phyloP scores from a whole-genome alignment of 2,113 vertebrate genomes.

The Eubucco bourcierii region DNA sequence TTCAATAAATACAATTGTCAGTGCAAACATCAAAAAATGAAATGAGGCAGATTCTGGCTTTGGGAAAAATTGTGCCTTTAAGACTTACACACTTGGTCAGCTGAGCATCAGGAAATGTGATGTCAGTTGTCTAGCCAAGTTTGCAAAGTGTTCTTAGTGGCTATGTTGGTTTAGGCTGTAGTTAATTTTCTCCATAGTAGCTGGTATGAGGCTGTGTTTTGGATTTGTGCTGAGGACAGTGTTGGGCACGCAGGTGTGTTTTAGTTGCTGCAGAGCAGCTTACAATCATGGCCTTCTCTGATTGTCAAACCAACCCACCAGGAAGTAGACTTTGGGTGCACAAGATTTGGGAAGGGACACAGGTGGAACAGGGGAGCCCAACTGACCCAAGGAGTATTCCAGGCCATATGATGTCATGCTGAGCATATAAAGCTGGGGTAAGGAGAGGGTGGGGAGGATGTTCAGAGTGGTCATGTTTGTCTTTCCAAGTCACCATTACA shows the following conservation, averaged over 20 bases:
- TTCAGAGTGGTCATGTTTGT: background rate
- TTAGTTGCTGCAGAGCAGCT: background rate
- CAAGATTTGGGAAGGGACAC: background rate
- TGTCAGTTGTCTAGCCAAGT: background rate
- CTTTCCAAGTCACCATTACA: background rate
- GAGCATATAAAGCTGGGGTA: background rate
- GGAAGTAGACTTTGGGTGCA: background rate
- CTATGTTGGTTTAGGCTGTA: background rate
- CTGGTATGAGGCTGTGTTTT: background rate
- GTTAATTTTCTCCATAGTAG: background rate
- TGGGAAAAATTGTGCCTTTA: background rate
- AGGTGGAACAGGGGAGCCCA: background rate
- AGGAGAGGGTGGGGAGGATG: background rate
- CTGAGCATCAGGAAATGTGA: background rate
- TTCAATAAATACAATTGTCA: background rate
- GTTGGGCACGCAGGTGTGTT: background rate
- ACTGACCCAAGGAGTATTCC: background rate
- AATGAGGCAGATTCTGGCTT: background rate
- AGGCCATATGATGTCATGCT: background rate
- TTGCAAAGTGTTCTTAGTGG: background rate
- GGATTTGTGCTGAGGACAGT: background rate
- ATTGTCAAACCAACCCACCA: background rate
- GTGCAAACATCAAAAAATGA: background rate
- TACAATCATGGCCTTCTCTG: background rate
- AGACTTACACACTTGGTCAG: background rate